Evolutionary conservation across 2,113 vertebrate genomes (phyloP).

Genomic region (Noctilio leporinus): DNA sequence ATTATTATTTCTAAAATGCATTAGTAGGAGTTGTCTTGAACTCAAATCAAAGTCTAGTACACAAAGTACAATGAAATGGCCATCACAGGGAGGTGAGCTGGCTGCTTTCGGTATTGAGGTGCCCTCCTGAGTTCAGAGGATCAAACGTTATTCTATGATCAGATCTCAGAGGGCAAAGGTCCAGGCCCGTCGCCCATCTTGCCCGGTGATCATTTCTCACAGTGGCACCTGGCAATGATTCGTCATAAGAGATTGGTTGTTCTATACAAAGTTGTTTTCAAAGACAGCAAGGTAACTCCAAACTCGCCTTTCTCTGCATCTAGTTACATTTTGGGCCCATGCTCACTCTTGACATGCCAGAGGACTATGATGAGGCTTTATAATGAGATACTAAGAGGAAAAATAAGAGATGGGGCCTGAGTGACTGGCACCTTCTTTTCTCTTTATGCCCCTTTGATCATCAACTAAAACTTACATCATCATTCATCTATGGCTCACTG

Average conservation of each 20-base stretch:
- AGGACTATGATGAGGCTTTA: neutral
- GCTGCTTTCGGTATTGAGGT: neutral
- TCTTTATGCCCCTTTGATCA: neutral
- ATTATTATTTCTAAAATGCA: neutral
- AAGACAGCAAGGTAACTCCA: neutral
- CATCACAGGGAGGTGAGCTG: neutral
- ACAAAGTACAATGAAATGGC: neutral
- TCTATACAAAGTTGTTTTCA: neutral
- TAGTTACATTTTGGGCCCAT: neutral
- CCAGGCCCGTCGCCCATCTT: neutral
- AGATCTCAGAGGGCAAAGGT: neutral
- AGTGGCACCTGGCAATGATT: neutral
- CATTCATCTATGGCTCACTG: conserved; percentile 52
- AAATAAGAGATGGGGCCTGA: neutral
- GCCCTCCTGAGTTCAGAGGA: neutral
- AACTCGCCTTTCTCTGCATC: neutral
- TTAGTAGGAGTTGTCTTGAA: neutral
- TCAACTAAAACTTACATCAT: conserved; percentile 31
- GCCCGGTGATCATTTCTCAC: neutral
- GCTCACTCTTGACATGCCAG: neutral
- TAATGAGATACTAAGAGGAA: neutral
- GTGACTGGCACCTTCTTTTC: neutral
- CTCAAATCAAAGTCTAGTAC: neutral
- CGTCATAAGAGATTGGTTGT: neutral
- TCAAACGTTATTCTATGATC: neutral